Base-by-base conservation (phyloP, 35 echinoderm and acorn worm species). In the Lytechinus variegatus region DNA sequence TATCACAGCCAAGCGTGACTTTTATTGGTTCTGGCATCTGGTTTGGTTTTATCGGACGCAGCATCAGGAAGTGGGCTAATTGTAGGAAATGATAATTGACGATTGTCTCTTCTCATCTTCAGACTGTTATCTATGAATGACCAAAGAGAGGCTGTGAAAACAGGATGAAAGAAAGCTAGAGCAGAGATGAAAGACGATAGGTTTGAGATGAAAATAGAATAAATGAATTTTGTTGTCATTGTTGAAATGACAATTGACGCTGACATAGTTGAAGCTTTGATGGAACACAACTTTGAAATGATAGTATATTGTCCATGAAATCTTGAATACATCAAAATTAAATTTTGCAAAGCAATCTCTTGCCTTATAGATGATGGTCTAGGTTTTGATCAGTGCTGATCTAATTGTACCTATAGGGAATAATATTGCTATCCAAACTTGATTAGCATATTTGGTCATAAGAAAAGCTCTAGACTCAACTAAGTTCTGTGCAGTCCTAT, bases 41-140 rank as follows among this genome's bases (percentile, higher is more conserved):
- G 66, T 79, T 79, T 79, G 66, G 66, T 79, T 79, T 79, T 79
- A 79, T 79, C 66, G 8, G 21, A 24, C 66, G n/a, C 66, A 79
- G 66, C 66, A 79, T 79, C 66, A 79, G 66, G 66, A 79, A 79
- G 66, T 21, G 3, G 14, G 66, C 66, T 79, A 79, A 79, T 79
- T 16, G 66, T 79, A 79, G 66, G 66, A 79, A 79, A 79, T 79
- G 66, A 79, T 79, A 79, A 79, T 79, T 79, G 66, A 79, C 66
- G 21, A 79, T 79, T 79, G 66, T 79, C 66, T 79, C 66, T 79
- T 79, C 19, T 1, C 66, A 79, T 79, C 66, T 79, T 79, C n/a
- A 7, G 19, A 24, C 21, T n/a, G 66, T 19, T 79, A 79, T 71
- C 66, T 5, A 16, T 79, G 16, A 24, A 24, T 79, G 66, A 24